Evolutionary conservation across 2,797 vertebrate genomes (phyloP).

Genomic region (Periophthalmus magnuspinnatus): DNA sequence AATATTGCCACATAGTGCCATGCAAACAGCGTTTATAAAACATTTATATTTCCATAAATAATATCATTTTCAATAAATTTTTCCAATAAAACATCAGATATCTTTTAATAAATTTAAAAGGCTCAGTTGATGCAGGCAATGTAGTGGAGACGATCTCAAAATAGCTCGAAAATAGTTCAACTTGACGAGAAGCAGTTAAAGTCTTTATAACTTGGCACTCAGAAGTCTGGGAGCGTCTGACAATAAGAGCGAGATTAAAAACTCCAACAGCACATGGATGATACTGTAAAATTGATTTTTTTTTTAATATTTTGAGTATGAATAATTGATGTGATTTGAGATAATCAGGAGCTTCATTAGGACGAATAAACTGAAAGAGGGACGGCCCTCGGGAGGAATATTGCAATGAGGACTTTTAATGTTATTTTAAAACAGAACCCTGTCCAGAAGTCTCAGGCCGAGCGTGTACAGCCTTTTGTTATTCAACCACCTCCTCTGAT

Average conservation of each 20-base stretch:
- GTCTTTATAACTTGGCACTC: constrained; percentile 42
- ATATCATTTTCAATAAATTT: constrained; percentile 65
- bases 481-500: constrained; percentile 66
- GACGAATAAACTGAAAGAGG: constrained; percentile 40
- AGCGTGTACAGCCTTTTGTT: constrained; percentile 52
- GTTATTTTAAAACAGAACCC: constrained; percentile 58
- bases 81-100: constrained; percentile 61
- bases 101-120: constrained; percentile 68
- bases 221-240: constrained; percentile 39
- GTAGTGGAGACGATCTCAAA: constrained; percentile 62
- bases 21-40: constrained; percentile 82
- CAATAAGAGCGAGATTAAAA: constrained; percentile 38
- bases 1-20: constrained; percentile 78
- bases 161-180: constrained; percentile 40
- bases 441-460: constrained; percentile 57
- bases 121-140: constrained; percentile 83
- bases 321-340: constrained; percentile 38
- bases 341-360: constrained; percentile 45
- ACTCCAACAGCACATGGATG: constrained; percentile 32
- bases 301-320: neutral
- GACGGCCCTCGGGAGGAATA: constrained; percentile 52
- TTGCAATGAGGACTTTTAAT: constrained; percentile 65
- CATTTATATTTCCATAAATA: constrained; percentile 72
- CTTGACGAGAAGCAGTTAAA: constrained; percentile 28
- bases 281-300: constrained; percentile 16